Conservation (phyloP, 2,113 vertebrate species). For the Tachysurus fulvidraco region DNA sequence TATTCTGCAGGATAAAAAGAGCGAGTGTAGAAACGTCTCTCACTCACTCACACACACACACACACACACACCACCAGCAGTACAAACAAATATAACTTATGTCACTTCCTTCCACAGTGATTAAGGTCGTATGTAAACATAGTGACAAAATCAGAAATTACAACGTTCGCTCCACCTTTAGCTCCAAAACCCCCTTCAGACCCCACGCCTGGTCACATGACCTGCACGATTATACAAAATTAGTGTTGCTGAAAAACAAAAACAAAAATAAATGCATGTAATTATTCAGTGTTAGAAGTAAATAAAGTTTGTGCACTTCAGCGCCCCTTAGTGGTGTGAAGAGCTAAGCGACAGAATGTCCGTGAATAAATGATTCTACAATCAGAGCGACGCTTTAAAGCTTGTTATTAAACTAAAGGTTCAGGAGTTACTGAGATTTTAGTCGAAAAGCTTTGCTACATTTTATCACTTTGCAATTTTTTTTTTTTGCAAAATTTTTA, state of each 20-base stretch:
- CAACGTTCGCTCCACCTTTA: slow-evolving; percentile 51
- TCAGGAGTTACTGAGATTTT: too few species aligned
- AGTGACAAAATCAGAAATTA: slow-evolving; percentile 66
- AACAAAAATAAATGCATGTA: neutral
- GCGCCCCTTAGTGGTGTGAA: neutral
- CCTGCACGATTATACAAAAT: neutral
- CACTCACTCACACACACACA: slow-evolving; percentile 16
- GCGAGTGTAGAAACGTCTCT: neutral
- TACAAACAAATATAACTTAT: slow-evolving; percentile 68
- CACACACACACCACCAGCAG: slow-evolving; percentile 39
- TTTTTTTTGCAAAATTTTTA: too few species aligned
- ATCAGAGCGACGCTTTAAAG: neutral
- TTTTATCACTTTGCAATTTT: neutral
- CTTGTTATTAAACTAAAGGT: neutral
- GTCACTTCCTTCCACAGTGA: slow-evolving; percentile 77
- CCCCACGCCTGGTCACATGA: neutral
- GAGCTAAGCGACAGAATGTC: neutral
- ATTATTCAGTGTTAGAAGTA: neutral
- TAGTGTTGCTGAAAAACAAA: neutral
- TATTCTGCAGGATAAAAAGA: slow-evolving; percentile 71
- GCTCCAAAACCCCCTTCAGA: neutral
- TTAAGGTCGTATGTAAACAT: slow-evolving; percentile 82
- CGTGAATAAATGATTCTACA: neutral
- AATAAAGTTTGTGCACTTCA: neutral
- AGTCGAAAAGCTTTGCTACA: neutral